Percentiles rank a stretch among this genome's conserved stretches.
phyloP scores from a whole-genome alignment of 37 sponge, comb jelly and placozoan species.

The Ianthella basta region DNA sequence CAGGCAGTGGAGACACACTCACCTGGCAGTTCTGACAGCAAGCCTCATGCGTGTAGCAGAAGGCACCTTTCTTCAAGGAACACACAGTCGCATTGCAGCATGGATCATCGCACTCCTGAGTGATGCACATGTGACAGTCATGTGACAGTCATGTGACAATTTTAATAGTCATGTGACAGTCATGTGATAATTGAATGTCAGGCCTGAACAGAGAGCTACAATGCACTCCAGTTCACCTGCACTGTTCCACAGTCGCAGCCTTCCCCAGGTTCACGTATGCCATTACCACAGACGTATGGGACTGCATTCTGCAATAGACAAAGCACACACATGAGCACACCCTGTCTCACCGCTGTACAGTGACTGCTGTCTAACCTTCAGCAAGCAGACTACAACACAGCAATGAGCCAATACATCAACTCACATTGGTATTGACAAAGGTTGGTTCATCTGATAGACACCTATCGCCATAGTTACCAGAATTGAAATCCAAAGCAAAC shows the following conservation, averaged over 20 bases:
- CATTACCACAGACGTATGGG: slow-evolving; percentile 73
- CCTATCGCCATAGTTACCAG: neutral
- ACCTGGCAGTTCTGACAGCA: slow-evolving; percentile 50
- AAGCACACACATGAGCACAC: neutral
- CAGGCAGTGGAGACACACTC: no score
- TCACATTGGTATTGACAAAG: neutral
- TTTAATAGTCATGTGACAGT: neutral
- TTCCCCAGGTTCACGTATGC: slow-evolving; percentile 71
- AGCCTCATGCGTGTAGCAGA: slow-evolving; percentile 40
- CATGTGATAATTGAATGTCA: neutral
- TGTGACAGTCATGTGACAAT: neutral
- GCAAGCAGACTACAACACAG: neutral
- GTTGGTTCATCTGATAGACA: slow-evolving; percentile 1
- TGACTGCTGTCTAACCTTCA: no score
- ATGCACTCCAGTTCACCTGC: slow-evolving; percentile 28
- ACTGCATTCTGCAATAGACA: neutral
- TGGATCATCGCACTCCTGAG: slow-evolving; percentile 70
- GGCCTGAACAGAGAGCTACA: neutral
- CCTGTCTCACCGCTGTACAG: no score
- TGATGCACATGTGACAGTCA: slow-evolving; percentile 3
- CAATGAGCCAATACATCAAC: neutral
- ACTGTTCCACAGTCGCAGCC: slow-evolving; percentile 79
- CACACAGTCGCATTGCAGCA: slow-evolving; percentile 87
- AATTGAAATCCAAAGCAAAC: neutral
- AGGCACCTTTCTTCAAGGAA: slow-evolving; percentile 38